Conservation (phyloP, 1,140 invertebrate species). For the Temnothorax curvispinosus region DNA sequence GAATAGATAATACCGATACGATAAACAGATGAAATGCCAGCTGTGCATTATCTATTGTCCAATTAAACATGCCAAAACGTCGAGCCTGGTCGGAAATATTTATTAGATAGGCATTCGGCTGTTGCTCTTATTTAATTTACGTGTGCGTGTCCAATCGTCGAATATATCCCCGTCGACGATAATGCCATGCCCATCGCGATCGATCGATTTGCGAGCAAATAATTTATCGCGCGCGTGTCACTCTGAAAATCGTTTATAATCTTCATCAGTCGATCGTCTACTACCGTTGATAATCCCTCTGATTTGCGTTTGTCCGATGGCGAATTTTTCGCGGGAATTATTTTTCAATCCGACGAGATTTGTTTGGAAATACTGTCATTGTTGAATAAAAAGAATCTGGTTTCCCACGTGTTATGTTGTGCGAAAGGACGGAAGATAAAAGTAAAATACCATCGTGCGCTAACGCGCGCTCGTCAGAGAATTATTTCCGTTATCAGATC, state of each 20-base stretch:
- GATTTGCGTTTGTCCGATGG: slow-evolving; percentile 11
- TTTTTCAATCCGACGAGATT: slow-evolving; percentile 22
- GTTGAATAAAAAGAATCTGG: neutral
- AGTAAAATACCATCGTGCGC: neutral
- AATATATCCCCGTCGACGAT: neutral
- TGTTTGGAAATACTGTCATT: slow-evolving; percentile 6
- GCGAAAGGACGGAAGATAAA: neutral
- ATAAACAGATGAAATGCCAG: slow-evolving; percentile 12
- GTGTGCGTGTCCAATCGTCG: neutral
- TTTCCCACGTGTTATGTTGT: neutral
- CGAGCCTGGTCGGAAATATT: slow-evolving; percentile 42
- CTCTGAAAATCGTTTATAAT: slow-evolving; percentile 31
- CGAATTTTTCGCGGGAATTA: slow-evolving; percentile 4
- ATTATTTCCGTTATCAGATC: slow-evolving; percentile 16
- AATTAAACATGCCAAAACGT: slow-evolving; percentile 55
- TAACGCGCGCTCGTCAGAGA: neutral
- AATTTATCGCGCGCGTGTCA: slow-evolving; percentile 29
- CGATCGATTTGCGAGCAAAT: slow-evolving; percentile 33
- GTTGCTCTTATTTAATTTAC: slow-evolving; percentile 63
- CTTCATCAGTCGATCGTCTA: slow-evolving; percentile 22
- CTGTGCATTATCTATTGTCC: slow-evolving; percentile 32
- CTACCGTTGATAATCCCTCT: neutral
- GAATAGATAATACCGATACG: slow-evolving; percentile 12
- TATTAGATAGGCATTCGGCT: slow-evolving; percentile 27
- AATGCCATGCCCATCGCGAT: neutral